Evolutionary conservation across 2,113 vertebrate genomes (phyloP).

Genomic region (Limanda limanda): DNA sequence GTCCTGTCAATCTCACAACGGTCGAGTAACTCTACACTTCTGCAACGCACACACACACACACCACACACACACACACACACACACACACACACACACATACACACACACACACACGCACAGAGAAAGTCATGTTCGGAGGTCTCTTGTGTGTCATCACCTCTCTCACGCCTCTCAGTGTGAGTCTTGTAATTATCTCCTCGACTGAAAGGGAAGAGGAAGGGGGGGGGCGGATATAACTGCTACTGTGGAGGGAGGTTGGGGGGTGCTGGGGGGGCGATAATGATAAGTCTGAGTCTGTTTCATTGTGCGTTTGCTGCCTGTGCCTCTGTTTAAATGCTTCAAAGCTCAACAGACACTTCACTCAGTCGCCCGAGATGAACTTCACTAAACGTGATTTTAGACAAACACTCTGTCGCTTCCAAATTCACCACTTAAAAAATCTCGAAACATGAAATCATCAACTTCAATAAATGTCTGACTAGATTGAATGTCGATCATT

Average conservation of each 20-base stretch:
- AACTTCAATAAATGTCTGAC: too few relatives aligned
- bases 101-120: conserved; percentile 11
- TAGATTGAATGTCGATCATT: too few relatives aligned
- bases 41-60: neutral
- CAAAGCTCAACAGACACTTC: neutral
- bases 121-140: conserved; percentile 50
- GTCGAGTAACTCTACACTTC: conserved; percentile 54
- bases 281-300: conserved; percentile 17
- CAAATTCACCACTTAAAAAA: too few relatives aligned
- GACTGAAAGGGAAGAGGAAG: conserved; percentile 36
- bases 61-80: neutral
- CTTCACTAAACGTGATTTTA: too few relatives aligned
- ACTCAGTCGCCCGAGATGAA: too few relatives aligned
- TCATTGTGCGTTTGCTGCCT: conserved; percentile 11
- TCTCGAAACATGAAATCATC: too few relatives aligned
- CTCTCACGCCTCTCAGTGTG: conserved; percentile 61
- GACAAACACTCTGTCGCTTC: too few relatives aligned
- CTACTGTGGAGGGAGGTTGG: neutral
- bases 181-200: conserved; percentile 71
- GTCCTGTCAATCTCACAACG: conserved; percentile 59
- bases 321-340: neutral
- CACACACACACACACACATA: neutral
- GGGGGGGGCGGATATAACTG: conserved; percentile 5
- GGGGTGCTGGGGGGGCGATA: conserved; percentile 1
- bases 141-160: conserved; percentile 55